Evolutionary conservation across 2,113 vertebrate genomes (phyloP), one percentile per base, ranked within the genome.

Genomic region (Callocephalon fimbriatum): DNA sequence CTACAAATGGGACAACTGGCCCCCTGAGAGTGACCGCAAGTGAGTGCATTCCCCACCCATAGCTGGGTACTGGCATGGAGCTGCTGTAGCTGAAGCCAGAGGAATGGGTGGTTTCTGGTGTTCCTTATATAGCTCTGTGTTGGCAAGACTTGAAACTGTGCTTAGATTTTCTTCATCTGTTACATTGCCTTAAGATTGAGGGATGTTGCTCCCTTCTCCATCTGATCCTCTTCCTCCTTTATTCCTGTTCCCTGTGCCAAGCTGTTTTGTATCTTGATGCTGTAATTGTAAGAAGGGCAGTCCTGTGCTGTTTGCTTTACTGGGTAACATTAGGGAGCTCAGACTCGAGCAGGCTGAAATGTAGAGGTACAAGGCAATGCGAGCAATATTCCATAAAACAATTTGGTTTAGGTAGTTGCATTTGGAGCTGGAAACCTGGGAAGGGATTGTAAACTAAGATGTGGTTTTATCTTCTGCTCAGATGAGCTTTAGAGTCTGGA

Each of bases 1-100:
- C 97, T 99, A 99, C 98, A 99, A 99, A 87, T 99, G 99, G 99
- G 99, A 99, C 97, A 99, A 99, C 98, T 99, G 99, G 99, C 99
- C 99, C 7, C 99, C 99, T 0, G 99, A 99, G 97, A 99, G 99
- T 9, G 99, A 99, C 97, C 98, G 99, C 96, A 99, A 99, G 99
- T 99, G 97, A 99, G 99, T 82, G 21, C 1, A 4, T 56, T 8
- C 25, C 65, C 35, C 18, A 15, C 21, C 45, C 0, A 1, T 12
- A 44, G 44, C 2, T 78, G 10, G 48, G n/a, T 38, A 42, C 59
- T 58, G 42, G 12, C 2, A 0, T 6, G 23, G 88, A 94, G 78
- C 59, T 95, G 56, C 81, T 83, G 50, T 3, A 54, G 79, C 86
- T 76, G 50, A 5, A 48, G 61, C n/a, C 51, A 83, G 27, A 84